These are phyloP conservation scores for Drosophila rellima DNA, from an alignment of 2,888 invertebrate species.

Conservation along the genomic window DNA sequence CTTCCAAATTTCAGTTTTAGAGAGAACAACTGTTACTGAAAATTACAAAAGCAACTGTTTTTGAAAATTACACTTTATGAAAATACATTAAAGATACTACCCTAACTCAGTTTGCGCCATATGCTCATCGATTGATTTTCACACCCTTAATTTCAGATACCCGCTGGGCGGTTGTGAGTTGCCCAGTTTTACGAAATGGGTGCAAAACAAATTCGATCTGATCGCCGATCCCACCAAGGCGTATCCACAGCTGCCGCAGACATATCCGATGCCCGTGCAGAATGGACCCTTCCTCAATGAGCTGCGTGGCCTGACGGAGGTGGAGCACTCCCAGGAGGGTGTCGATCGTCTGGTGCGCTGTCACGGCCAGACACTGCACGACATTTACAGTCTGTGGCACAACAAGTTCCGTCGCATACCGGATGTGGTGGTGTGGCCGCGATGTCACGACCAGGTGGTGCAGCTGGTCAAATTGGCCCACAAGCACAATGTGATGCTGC, in stretches of 20 bases:
- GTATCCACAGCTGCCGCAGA: slow-evolving; percentile 87
- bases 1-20: background rate
- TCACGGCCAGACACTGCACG: slow-evolving; percentile 97
- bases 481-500: slow-evolving; percentile 91
- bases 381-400: slow-evolving; percentile 92
- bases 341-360: slow-evolving; percentile 94
- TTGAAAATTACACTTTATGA: background rate
- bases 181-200: slow-evolving; percentile 94
- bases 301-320: slow-evolving; percentile 86
- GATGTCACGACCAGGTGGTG: slow-evolving; percentile 93
- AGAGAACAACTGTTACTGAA: background rate
- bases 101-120: background rate
- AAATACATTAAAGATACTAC: background rate
- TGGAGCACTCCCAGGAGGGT: slow-evolving; percentile 90
- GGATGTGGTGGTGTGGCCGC: slow-evolving; percentile 97
- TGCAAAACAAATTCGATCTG: slow-evolving; percentile 90
- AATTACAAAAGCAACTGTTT: background rate
- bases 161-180: slow-evolving; percentile 89
- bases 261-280: slow-evolving; percentile 89
- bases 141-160: slow-evolving; percentile 87
- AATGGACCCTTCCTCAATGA: slow-evolving; percentile 88
- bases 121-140: slow-evolving; percentile 4
- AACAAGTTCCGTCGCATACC: slow-evolving; percentile 94
- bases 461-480: slow-evolving; percentile 92
- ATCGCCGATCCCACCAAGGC: slow-evolving; percentile 86